These are phyloP conservation scores for Smithornis capensis DNA, from an alignment of 2,113 vertebrate species.

Conservation along the genomic window DNA sequence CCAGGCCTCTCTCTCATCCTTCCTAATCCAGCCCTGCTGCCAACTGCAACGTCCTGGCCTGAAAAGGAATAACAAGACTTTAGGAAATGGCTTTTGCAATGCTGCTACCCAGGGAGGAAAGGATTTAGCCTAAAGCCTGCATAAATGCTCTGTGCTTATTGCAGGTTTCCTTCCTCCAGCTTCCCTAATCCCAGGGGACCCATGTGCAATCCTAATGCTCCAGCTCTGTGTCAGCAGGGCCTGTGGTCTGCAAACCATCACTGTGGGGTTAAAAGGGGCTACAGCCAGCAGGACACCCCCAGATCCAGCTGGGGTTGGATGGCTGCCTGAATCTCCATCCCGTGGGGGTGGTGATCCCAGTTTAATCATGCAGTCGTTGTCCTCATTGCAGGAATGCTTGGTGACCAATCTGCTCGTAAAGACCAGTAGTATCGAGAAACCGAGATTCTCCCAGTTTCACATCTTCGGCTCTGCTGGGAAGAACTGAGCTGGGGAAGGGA, in stretches of 20 bases:
- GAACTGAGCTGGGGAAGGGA: neutral
- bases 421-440: fast-evolving
- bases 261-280: neutral
- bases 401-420: neutral
- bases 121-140: constrained; percentile 49
- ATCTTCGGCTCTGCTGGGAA: neutral
- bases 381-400: fast-evolving
- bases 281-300: neutral
- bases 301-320: neutral
- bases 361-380: fast-evolving
- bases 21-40: neutral
- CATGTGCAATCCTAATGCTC: neutral
- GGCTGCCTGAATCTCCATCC: neutral
- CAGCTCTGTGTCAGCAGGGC: neutral
- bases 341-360: fast-evolving
- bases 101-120: neutral
- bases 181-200: neutral
- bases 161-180: neutral
- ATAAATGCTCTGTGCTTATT: constrained; percentile 18
- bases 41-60: neutral
- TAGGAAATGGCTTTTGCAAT: neutral
- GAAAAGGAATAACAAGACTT: constrained; percentile 17
- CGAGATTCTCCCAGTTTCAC: neutral
- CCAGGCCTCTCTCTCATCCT: neutral
- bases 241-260: neutral